Base-by-base conservation (phyloP, 2,113 vertebrate genomes). In the Ornithorhynchus anatinus region DNA sequence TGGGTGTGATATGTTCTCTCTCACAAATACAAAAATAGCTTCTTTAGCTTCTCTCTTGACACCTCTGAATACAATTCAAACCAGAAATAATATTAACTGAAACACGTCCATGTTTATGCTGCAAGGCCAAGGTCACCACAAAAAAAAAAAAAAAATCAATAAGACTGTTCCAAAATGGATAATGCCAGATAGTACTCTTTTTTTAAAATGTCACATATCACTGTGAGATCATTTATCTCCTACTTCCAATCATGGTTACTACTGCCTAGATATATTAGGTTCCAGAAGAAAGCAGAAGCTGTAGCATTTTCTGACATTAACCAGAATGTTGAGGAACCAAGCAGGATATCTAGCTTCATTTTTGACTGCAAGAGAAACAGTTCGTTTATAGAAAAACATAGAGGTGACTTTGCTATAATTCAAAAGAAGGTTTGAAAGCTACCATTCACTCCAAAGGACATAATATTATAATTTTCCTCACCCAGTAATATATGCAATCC, bases 181-280 rank as follows among this genome's bases (percentile, higher is more conserved):
- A 54, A 54, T 11, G 22, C 22, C 50, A 48, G 50, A 29, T 12
- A 62, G 19, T 5, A 14, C 25, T 17, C 25, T 65, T 27, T 23
- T 61, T 48, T 20, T 31, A 37, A 77, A 80, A 52, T 72, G 39
- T 10, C 39, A 45, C 9, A n/a, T n/a, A 10, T 17, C 19, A 31
- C 22, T 60, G 29, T 64, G 61, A 72, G 38, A 31, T 25, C 22
- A 60, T 17, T 10, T 20, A 33, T 45, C 39, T 45, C 52, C 53
- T 59, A 6, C 17, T 15, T 57, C 29, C 29, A 27, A 17, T 7
- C 29, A 39, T 33, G 51, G 43, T 10, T 22, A 25, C 11, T 15
- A 19, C 10, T 31, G 29, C n/a, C 14, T 35, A 37, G 23, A 22
- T 4, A 8, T 16, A n/a, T 0, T 19, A 22, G 15, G 5, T 8